Evolutionary conservation across 2,888 invertebrate genomes (phyloP).

Genomic region (Erebia aethiops): DNA sequence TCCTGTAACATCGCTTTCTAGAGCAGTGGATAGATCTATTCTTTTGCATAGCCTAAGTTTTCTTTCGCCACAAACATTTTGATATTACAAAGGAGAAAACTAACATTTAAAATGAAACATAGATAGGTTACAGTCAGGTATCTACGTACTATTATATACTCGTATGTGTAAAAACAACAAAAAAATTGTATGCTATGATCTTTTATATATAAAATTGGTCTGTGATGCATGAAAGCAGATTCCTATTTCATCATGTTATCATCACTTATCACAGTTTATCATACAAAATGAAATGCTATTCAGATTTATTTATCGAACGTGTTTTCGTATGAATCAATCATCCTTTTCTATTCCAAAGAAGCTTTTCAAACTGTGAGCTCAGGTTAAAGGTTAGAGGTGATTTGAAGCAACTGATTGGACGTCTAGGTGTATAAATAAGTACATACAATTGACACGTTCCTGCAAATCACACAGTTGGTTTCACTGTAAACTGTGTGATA

Average conservation of each 20-base stretch:
- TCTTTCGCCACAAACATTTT: slow-evolving; percentile 15
- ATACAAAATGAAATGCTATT: background rate
- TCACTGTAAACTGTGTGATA: too few species aligned
- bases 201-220: too few species aligned
- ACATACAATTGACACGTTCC: background rate
- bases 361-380: slow-evolving; percentile 23
- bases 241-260: too few species aligned
- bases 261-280: too few species aligned
- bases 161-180: too few species aligned
- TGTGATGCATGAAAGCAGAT: too few species aligned
- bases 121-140: background rate
- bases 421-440: background rate
- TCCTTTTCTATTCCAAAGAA: slow-evolving; percentile 32
- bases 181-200: too few species aligned
- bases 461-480: background rate
- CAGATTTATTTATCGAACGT: background rate
- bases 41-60: slow-evolving; percentile 1
- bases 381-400: slow-evolving; percentile 24
- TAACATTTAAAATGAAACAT: background rate
- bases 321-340: slow-evolving; percentile 36
- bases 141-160: background rate
- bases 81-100: slow-evolving; percentile 13
- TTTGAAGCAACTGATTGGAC: slow-evolving; percentile 6
- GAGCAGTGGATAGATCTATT: background rate
- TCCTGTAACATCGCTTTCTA: slow-evolving; percentile 6